Conservation (phyloP, 2,113 vertebrate species). For the Mastomys natalensis region DNA sequence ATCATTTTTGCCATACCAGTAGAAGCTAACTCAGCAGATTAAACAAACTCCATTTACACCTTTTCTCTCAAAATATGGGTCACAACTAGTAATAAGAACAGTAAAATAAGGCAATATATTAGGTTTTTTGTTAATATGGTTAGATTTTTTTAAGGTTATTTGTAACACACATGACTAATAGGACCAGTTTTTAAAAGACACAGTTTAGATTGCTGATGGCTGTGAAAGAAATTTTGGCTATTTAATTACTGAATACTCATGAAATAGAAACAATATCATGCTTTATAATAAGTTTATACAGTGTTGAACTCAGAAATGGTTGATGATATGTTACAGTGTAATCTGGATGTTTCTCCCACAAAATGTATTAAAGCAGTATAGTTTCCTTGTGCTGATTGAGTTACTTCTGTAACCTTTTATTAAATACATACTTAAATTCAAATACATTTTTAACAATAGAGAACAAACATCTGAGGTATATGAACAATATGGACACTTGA, state of each 20-base stretch:
- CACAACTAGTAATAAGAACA: slow-evolving; percentile 29
- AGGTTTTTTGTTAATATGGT: slow-evolving; percentile 39
- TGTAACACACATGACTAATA: not conserved
- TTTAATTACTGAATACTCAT: not conserved
- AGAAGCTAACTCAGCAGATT: slow-evolving; percentile 38
- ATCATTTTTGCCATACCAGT: slow-evolving; percentile 46
- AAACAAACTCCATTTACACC: slow-evolving; percentile 47
- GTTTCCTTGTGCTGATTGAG: slow-evolving; percentile 12
- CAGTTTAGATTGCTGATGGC: slow-evolving; percentile 9
- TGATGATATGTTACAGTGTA: not conserved
- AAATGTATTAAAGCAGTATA: slow-evolving; percentile 46
- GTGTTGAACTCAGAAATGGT: slow-evolving; percentile 5
- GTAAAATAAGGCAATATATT: slow-evolving; percentile 24
- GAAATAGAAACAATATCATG: slow-evolving; percentile 28
- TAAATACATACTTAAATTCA: not conserved
- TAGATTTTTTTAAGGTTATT: slow-evolving; percentile 14
- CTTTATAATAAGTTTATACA: not conserved
- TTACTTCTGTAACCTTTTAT: slow-evolving; percentile 12
- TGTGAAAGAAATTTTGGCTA: slow-evolving; percentile 54
- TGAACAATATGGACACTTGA: not conserved
- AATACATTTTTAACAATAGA: not conserved
- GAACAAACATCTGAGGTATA: not conserved
- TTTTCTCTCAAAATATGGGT: slow-evolving; percentile 50
- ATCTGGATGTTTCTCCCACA: slow-evolving; percentile 14
- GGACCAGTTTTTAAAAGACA: not conserved